A percentile compares a stretch with the other conserved stretches of the same genome.
Conservation (phyloP, 2,888 invertebrate genomes). For the Chaetoderma sp. region DNA sequence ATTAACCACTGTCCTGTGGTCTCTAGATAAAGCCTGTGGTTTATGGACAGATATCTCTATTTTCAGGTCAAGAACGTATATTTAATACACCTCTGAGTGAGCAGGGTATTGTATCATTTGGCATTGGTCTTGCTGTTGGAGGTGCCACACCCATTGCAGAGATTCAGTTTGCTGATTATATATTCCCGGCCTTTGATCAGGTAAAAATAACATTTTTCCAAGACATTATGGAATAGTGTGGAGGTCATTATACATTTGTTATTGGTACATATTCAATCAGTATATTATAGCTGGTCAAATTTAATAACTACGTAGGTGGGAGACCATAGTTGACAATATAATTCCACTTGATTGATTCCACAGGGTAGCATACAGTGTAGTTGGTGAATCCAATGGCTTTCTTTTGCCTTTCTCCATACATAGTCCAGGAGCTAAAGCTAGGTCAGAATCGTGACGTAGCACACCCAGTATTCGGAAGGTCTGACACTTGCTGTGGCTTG, state of each 20-base stretch:
- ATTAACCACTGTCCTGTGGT: no score
- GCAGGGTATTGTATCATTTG: slow-evolving; percentile 89
- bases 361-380: background rate
- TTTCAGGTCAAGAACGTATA: slow-evolving; percentile 80
- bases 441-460: no score
- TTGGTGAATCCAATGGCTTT: no score
- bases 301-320: no score
- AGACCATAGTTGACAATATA: no score
- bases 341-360: background rate
- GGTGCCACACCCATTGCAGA: slow-evolving; percentile 97
- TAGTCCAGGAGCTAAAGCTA: no score
- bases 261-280: background rate
- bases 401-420: no score
- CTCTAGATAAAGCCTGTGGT: background rate
- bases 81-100: slow-evolving; percentile 84
- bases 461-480: no score
- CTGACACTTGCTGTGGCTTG: no score
- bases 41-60: background rate
- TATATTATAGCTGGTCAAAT: background rate
- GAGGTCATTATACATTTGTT: background rate
- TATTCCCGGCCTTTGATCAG: slow-evolving; percentile 99
- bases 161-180: slow-evolving; percentile 99
- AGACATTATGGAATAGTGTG: background rate
- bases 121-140: slow-evolving; percentile 89
- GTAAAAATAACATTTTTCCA: slow-evolving; percentile 73